Evolutionary conservation across 1,140 invertebrate species (phyloP).

Genomic region (Glossosoma conforme): DNA sequence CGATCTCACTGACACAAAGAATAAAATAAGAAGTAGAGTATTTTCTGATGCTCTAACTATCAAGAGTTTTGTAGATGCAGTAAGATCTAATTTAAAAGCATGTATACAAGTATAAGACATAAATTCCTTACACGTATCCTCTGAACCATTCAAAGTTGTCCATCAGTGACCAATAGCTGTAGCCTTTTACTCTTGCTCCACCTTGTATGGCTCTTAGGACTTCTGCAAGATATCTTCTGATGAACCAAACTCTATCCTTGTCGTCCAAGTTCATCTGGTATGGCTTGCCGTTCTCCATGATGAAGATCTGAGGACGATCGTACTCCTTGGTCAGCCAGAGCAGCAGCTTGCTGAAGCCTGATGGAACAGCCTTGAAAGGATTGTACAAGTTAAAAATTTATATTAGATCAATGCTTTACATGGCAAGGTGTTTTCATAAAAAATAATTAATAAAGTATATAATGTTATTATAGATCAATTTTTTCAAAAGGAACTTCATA

Average conservation of each 20-base stretch:
- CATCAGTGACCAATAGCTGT: slow-evolving; percentile 58
- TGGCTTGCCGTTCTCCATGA: slow-evolving; percentile 64
- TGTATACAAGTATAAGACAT: slow-evolving; percentile 1
- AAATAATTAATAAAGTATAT: no score
- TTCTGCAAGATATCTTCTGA: slow-evolving; percentile 31
- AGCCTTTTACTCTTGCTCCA: slow-evolving; percentile 43
- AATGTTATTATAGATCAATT: no score
- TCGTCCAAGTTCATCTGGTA: slow-evolving; percentile 50
- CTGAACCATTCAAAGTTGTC: slow-evolving; percentile 61
- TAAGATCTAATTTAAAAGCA: background rate
- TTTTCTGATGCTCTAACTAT: no score
- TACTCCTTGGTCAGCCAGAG: slow-evolving; percentile 56
- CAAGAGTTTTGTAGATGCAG: no score
- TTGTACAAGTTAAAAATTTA: no score
- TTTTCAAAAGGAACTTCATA: no score
- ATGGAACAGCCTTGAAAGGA: slow-evolving; percentile 48
- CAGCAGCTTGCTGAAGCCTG: slow-evolving; percentile 33
- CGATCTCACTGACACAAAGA: no score
- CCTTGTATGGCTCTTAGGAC: slow-evolving; percentile 30
- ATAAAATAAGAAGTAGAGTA: no score
- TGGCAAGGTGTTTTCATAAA: no score
- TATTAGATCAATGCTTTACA: no score
- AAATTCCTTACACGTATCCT: slow-evolving; percentile 40
- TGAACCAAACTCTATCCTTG: slow-evolving; percentile 40
- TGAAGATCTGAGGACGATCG: slow-evolving; percentile 51